These are phyloP conservation scores for Esox lucius DNA, from an alignment of 2,797 vertebrate genomes.

Conservation along the genomic window DNA sequence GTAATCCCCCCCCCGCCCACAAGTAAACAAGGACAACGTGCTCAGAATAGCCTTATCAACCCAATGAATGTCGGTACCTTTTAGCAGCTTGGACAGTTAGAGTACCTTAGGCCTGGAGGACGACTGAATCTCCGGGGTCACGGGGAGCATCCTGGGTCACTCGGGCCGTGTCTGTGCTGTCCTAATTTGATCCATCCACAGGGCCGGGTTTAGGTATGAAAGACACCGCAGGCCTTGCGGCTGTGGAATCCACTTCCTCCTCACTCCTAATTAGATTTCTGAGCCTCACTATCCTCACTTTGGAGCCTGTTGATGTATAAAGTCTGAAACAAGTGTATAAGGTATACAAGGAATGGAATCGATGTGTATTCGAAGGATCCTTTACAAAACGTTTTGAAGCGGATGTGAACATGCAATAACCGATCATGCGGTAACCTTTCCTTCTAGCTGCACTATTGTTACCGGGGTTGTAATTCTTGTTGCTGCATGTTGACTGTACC, in stretches of 20 bases:
- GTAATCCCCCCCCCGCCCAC: no score
- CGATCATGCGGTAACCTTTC: no score
- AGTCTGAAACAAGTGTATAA: slow-evolving; percentile 28
- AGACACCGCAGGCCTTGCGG: slow-evolving; percentile 51
- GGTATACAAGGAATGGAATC: not conserved
- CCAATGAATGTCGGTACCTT: not conserved
- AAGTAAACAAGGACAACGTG: not conserved
- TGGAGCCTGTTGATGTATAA: slow-evolving; percentile 33
- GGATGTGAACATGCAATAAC: no score
- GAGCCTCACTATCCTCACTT: slow-evolving; percentile 43
- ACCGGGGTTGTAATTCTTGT: no score
- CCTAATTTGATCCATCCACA: slow-evolving; percentile 75
- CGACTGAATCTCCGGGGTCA: slow-evolving; percentile 48
- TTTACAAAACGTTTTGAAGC: no score
- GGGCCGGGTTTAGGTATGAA: slow-evolving; percentile 8
- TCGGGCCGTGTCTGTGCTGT: slow-evolving; percentile 42
- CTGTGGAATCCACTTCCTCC: slow-evolving; percentile 62
- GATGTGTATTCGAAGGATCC: not conserved
- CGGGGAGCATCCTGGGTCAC: slow-evolving; percentile 46
- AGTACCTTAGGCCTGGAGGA: not conserved
- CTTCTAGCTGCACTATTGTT: no score
- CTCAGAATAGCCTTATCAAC: not conserved
- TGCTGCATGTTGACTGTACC: no score
- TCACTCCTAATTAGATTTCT: slow-evolving; percentile 61
- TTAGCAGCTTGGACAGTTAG: not conserved